A percentile compares a stretch with the other conserved stretches of the same genome.
phyloP scores from a whole-genome alignment of 2,113 vertebrate species.

The Perca flavescens region DNA sequence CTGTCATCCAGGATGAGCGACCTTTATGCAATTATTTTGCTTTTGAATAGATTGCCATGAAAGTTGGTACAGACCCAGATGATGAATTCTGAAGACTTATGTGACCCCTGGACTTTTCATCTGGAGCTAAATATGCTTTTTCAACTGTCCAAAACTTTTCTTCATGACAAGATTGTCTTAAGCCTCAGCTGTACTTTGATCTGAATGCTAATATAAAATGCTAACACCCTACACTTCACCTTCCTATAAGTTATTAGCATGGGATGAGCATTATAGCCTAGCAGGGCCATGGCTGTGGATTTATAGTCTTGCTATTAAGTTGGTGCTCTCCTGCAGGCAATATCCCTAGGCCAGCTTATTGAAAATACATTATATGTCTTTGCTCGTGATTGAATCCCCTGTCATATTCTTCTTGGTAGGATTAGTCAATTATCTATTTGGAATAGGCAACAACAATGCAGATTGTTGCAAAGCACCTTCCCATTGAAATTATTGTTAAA shows the following conservation, averaged over 20 bases:
- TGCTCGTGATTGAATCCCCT: not conserved
- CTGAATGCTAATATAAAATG: not conserved
- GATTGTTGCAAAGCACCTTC: not conserved
- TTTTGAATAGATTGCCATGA: not conserved
- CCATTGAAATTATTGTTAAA: constrained; percentile 12
- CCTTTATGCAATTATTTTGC: not conserved
- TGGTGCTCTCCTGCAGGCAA: constrained; percentile 1
- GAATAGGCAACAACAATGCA: constrained; percentile 25
- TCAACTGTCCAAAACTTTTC: not conserved
- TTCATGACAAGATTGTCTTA: not conserved
- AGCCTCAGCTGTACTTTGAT: not conserved
- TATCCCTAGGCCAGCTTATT: not conserved
- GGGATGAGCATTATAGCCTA: not conserved
- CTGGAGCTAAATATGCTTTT: not conserved
- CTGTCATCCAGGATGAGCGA: not conserved
- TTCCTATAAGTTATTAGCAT: not conserved
- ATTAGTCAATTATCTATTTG: constrained; percentile 4
- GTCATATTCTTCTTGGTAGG: not conserved
- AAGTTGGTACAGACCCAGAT: not conserved
- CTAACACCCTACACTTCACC: not conserved
- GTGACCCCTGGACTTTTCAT: not conserved
- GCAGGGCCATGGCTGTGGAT: not conserved
- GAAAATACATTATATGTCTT: constrained; percentile 4
- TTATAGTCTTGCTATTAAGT: constrained; percentile 12
- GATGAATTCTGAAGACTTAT: not conserved